A percentile compares a stretch with the other conserved stretches of the same genome.
Evolutionary conservation across 2,797 vertebrate genomes (phyloP).

Genomic region (Tachyglossus aculeatus): DNA sequence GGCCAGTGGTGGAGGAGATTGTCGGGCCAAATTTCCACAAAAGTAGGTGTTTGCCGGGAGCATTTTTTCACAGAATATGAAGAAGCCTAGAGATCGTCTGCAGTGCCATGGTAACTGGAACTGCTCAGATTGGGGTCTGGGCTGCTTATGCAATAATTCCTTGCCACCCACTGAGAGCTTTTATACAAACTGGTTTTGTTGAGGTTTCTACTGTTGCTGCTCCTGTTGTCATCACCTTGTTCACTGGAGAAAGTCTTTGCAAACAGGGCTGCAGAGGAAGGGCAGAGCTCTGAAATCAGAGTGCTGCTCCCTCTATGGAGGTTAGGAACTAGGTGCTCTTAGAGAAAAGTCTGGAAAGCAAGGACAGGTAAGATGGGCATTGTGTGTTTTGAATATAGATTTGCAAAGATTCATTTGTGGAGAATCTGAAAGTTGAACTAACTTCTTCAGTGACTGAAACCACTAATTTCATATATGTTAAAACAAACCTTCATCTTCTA

Average conservation of each 20-base stretch:
- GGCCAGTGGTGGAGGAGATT: slow-evolving; percentile 68
- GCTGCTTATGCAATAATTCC: not conserved
- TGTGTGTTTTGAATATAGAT: no score
- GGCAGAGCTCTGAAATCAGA: slow-evolving; percentile 30
- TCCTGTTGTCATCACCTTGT: fast-evolving
- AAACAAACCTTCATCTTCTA: no score
- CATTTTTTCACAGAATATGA: slow-evolving; percentile 38
- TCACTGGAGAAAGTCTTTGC: not conserved
- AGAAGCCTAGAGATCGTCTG: slow-evolving; percentile 52
- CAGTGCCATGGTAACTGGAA: slow-evolving; percentile 58
- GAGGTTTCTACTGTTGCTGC: not conserved
- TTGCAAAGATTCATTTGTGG: not conserved
- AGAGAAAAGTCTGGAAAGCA: not conserved
- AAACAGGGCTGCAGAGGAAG: slow-evolving; percentile 27
- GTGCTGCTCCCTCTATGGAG: slow-evolving; percentile 8
- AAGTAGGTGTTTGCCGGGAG: slow-evolving; percentile 64
- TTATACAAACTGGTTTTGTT: not conserved
- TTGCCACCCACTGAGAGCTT: not conserved
- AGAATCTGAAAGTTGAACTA: not conserved
- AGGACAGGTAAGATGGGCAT: not conserved
- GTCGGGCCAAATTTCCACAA: slow-evolving; percentile 65
- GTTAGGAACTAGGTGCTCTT: not conserved
- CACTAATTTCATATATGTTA: no score
- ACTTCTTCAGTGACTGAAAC: no score
- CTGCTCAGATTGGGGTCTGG: not conserved